A percentile compares a stretch with the other conserved stretches of the same genome.
phyloP scores from a whole-genome alignment of 1,140 invertebrate genomes.

The Calephelis nemesis region DNA sequence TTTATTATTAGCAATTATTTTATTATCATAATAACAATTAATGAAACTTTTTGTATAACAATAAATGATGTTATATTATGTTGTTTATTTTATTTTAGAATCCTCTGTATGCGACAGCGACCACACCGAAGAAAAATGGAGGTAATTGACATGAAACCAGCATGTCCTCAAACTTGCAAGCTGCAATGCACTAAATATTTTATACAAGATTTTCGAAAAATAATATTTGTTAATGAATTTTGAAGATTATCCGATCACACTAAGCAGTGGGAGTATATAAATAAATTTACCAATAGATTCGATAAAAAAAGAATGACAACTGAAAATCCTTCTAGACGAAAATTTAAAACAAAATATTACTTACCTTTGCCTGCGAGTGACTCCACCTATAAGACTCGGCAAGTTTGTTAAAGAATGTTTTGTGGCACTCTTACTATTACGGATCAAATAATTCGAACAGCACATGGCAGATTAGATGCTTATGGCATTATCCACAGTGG shows the following conservation, averaged over 20 bases:
- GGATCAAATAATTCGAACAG: conserved; percentile 9
- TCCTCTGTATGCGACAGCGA: neutral
- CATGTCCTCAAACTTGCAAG: conserved; percentile 6
- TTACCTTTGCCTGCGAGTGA: no score
- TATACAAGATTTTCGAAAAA: conserved; percentile 4
- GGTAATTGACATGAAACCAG: no score
- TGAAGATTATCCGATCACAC: conserved; percentile 12
- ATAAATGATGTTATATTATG: conserved; percentile 2
- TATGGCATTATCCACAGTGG: neutral
- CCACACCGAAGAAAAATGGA: no score
- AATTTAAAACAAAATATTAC: no score
- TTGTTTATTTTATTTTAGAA: conserved; percentile 11
- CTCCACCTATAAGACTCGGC: no score
- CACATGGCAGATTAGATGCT: neutral
- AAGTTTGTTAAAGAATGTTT: neutral
- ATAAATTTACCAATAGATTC: neutral
- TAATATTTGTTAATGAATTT: conserved; percentile 5
- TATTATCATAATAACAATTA: neutral
- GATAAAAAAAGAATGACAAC: conserved; percentile 20
- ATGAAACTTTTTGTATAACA: neutral
- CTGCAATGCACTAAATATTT: conserved; percentile 2
- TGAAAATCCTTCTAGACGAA: neutral
- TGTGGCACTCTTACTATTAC: conserved; percentile 8
- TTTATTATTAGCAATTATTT: conserved; percentile 1
- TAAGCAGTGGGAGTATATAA: conserved; percentile 20